Base-by-base conservation (phyloP, 2,888 invertebrate species). In the Geotrupes spiniger region DNA sequence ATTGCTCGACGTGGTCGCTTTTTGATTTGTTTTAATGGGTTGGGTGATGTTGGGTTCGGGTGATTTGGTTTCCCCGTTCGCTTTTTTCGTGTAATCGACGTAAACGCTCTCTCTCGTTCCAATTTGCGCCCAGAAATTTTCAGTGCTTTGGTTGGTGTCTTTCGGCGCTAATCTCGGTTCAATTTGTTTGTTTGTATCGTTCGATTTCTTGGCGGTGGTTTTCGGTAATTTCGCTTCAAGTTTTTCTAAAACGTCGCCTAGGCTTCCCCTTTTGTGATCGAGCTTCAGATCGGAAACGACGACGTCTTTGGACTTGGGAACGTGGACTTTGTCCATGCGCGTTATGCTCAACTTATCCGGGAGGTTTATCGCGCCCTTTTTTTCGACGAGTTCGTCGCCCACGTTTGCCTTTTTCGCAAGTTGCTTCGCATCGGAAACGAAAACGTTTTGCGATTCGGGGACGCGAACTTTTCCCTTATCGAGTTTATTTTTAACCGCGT, bases 111-210 rank as follows among this genome's bases (percentile, higher is more conserved):
- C 42, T 33, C 39, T 39, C n/a, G 17, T 10, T n/a, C 16, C 21
- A 26, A 14, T 81, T 70, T 76, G 77, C 14, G 78, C 77, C 84
- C 84, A 84, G 71, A 84, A 84, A 64, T 84, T 81, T 8, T 74
- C 75, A 51, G 73, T 73, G 2, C 76, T 76, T 42, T 52, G 41
- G 36, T 56, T 60, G 11, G 56, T 54, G n/a, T 53, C 48, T 43
- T 54, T 53, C 2, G 56, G 43, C 14, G 50, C 53, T 40, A 53
- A 39, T 26, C 51, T 49, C 25, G 38, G 47, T 14, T 26, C 38
- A n/a, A 46, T 43, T 38, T 38, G n/a, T 5, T 28, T 36, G 28
- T 37, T 27, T 41, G 16, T 10, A n/a, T 44, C 15, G 9, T 17
- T 44, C 14, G 28, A 36, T n/a, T 28, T 28, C 11, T 28, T 11